phyloP scores from a whole-genome alignment of 1,140 invertebrate species.

The Calosoma granatense region DNA sequence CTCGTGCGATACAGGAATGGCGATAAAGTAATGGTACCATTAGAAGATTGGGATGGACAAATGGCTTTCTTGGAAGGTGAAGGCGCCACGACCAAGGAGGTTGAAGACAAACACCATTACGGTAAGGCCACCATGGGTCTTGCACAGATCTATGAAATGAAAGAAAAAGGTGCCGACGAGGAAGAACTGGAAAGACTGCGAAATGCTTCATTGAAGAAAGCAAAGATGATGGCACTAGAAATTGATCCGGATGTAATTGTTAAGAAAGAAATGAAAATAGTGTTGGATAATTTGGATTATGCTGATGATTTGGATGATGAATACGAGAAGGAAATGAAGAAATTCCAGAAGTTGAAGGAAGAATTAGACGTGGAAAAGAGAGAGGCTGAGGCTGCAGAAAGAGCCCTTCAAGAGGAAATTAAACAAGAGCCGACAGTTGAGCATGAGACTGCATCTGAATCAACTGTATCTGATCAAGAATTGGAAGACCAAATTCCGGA shows the following conservation, averaged over 20 bases:
- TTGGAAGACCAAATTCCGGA: conserved; percentile 16
- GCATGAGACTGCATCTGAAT: no score
- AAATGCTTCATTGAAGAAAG: conserved; percentile 30
- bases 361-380: conserved; percentile 52
- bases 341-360: conserved; percentile 46
- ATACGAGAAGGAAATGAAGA: conserved; percentile 40
- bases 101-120: conserved; percentile 49
- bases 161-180: conserved; percentile 51
- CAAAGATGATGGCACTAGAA: conserved; percentile 27
- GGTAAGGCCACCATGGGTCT: conserved; percentile 44
- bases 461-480: conserved; percentile 23
- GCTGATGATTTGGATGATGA: conserved; percentile 15
- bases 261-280: conserved; percentile 25
- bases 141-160: conserved; percentile 68
- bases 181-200: conserved; percentile 37
- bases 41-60: conserved; percentile 48
- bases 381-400: conserved; percentile 44
- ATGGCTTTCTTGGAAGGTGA: conserved; percentile 50
- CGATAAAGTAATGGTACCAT: conserved; percentile 57
- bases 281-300: conserved; percentile 10
- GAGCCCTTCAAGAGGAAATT: conserved; percentile 37
- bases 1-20: conserved; percentile 61
- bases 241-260: conserved; percentile 26
- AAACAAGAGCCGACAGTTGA: no score
- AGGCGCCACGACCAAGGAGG: conserved; percentile 42